Evolutionary conservation across 1,140 invertebrate genomes (phyloP).

Genomic region (Drosophila malerkotliana): DNA sequence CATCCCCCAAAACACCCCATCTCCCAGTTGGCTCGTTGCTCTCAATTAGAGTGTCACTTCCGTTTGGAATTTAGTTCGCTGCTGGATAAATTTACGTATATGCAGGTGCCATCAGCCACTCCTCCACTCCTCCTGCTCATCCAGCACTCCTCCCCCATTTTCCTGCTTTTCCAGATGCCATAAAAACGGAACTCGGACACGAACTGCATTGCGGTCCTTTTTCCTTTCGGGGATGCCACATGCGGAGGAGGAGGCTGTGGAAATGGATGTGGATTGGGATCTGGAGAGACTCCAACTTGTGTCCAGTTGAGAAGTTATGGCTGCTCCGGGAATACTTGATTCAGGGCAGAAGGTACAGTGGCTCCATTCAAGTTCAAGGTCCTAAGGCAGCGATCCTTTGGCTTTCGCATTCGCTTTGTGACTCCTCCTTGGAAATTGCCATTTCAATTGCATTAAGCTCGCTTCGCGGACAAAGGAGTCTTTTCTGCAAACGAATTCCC

Average conservation of each 20-base stretch:
- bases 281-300: slow-evolving; percentile 15
- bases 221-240: slow-evolving; percentile 24
- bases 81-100: slow-evolving; percentile 71
- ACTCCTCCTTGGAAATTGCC: neutral
- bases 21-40: slow-evolving; percentile 63
- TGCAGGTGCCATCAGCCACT: slow-evolving; percentile 27
- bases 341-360: slow-evolving; percentile 1
- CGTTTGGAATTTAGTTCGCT: slow-evolving; percentile 52
- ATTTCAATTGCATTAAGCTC: slow-evolving; percentile 34
- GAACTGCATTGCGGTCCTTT: slow-evolving; percentile 50
- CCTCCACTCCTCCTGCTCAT: neutral
- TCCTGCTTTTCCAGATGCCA: slow-evolving; percentile 37
- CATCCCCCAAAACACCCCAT: slow-evolving; percentile 28
- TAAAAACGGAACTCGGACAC: slow-evolving; percentile 55
- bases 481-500: slow-evolving; percentile 21
- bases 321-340: slow-evolving; percentile 14
- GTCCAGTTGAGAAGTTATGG: slow-evolving; percentile 27
- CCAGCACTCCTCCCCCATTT: neutral
- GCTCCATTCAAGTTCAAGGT: slow-evolving; percentile 46
- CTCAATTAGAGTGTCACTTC: slow-evolving; percentile 66
- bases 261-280: slow-evolving; percentile 17
- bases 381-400: neutral
- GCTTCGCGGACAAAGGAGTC: slow-evolving; percentile 12
- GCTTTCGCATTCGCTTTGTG: neutral
- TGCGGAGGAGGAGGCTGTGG: neutral